Conservation (phyloP, 2,888 invertebrate genomes). For the Phalangium opilio region DNA sequence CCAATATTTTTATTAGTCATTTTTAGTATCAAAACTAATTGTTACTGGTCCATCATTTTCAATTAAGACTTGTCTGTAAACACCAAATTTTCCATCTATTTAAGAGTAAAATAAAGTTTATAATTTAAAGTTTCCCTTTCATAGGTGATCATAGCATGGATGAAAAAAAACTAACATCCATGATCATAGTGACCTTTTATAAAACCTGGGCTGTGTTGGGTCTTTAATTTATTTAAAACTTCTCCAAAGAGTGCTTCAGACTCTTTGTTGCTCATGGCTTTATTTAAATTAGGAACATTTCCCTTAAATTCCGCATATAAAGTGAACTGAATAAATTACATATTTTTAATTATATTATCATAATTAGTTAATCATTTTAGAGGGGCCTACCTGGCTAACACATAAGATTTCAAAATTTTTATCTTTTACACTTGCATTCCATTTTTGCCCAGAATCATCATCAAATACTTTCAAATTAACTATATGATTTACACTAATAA, state of each 20-base stretch:
- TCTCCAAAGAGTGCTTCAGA: constrained; percentile 59
- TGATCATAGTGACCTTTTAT: constrained; percentile 66
- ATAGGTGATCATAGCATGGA: too few relatives aligned
- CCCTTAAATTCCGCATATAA: constrained; percentile 66
- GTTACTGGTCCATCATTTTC: constrained; percentile 85
- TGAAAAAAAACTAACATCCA: too few relatives aligned
- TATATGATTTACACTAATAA: constrained; percentile 54
- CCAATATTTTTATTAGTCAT: too few relatives aligned
- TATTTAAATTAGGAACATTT: constrained; percentile 75
- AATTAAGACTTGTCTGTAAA: constrained; percentile 69
- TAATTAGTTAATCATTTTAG: too few relatives aligned
- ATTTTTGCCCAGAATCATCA: constrained; percentile 52
- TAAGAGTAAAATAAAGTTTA: too few relatives aligned
- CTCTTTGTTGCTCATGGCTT: constrained; percentile 62
- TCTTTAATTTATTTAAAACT: constrained; percentile 49
- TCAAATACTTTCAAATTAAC: constrained; percentile 68
- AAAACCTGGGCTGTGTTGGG: constrained; percentile 48
- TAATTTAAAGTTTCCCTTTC: too few relatives aligned
- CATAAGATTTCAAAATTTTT: constrained; percentile 51
- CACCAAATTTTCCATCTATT: constrained; percentile 73
- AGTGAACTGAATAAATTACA: constrained; percentile 54
- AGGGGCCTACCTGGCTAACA: constrained; percentile 50
- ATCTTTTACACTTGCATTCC: constrained; percentile 62
- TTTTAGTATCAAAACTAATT: constrained; percentile 30
- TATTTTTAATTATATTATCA: too few relatives aligned